Evolutionary conservation across 2,113 vertebrate genomes (phyloP).

Genomic region (Oplegnathus fasciatus): DNA sequence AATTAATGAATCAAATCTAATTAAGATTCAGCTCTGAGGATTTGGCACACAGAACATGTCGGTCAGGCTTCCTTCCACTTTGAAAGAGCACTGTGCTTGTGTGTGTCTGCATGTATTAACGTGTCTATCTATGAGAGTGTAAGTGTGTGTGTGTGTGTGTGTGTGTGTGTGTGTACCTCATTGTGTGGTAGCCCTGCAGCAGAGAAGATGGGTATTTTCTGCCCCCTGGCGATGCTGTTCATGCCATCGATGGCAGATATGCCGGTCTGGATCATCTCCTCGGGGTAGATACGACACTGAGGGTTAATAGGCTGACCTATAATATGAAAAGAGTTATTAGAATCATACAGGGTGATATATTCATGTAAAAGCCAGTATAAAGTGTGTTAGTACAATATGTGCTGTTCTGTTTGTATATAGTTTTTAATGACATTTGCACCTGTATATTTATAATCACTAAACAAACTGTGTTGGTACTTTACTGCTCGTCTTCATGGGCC

Average conservation of each 20-base stretch:
- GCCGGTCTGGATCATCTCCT: conserved; percentile 87
- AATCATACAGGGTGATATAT: not conserved
- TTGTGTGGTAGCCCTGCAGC: conserved; percentile 85
- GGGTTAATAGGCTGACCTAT: conserved; percentile 85
- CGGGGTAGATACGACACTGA: conserved; percentile 85
- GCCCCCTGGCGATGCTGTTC: conserved; percentile 86
- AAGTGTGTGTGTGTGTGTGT: not conserved
- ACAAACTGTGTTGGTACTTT: too few relatives aligned
- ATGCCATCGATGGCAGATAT: conserved; percentile 86
- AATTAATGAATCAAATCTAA: not conserved
- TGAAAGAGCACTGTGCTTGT: not conserved
- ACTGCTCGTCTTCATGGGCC: too few relatives aligned
- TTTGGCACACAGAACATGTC: not conserved
- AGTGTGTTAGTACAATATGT: not conserved
- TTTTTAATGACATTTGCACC: too few relatives aligned
- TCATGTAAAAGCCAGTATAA: not conserved
- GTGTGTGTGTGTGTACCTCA: conserved; percentile 62
- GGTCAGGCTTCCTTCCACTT: too few relatives aligned
- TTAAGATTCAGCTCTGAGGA: not conserved
- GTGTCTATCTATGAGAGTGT: not conserved
- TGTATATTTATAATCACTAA: too few relatives aligned
- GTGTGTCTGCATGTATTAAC: not conserved
- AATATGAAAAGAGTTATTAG: not conserved
- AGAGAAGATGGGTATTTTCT: conserved; percentile 86
- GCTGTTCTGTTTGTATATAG: too few relatives aligned